Evolutionary conservation across 2,888 invertebrate genomes (phyloP), one percentile per base, ranked within the genome.

Genomic region (Folsomia manolachei): DNA sequence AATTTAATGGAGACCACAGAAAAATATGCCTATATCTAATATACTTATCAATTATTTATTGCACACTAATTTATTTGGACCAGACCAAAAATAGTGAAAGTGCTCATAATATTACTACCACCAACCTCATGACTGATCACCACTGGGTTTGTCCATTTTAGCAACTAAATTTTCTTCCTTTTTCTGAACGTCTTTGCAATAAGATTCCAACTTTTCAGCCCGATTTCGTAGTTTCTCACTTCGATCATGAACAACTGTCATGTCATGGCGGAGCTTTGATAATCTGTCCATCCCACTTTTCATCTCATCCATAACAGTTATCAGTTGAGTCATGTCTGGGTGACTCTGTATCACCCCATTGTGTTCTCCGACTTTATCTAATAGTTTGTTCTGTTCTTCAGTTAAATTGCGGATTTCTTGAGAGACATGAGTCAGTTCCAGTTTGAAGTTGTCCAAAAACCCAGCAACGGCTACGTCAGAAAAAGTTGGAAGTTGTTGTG

Each of bases 211-310:
- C 64, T 73, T 75, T 24, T 73, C 75, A 19, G 73, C 75, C 39
- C 75, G 21, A 63, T 71, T 69, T 69, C 75, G 74, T 27, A 80
- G 74, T 72, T 78, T 80, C 71, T 78, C 75, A 27, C 78, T 78
- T 23, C 78, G 63, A 18, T 80, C 78, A 56, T 80, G 80, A 68
- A 80, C 77, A 19, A 72, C 66, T 27, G 70, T 72, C 80, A 78
- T 80, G 68, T 78, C 80, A 70, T 80, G 80, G 39, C 80, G 70
- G 18, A 80, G 73, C 52, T 75, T 73, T 7, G 76, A 71, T 63
- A 80, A 69, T 73, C 78, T 74, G 51, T 80, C 78, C 69, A 80
- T 63, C 2, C 78, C 80, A 53, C 71, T 52, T 71, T 77, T 78
- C 78, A 80, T 78, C 25, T 70, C 77, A 56, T 73, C 78, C 78